Evolutionary conservation across 2,113 vertebrate genomes (phyloP).

Genomic region (Herpetotheres cachinnans): DNA sequence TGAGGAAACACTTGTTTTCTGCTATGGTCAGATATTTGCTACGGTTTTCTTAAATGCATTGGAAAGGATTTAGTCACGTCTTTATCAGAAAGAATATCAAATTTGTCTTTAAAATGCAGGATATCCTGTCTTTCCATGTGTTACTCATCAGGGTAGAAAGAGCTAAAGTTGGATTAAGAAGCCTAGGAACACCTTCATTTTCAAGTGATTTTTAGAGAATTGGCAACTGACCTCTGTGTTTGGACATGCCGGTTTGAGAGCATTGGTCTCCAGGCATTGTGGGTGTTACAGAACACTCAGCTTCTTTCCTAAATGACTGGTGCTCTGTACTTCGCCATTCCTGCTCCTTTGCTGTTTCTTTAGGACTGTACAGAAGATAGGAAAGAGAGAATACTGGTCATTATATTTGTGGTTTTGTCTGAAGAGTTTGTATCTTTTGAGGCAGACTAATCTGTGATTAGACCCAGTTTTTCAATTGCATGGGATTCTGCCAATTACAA

Average conservation of each 20-base stretch:
- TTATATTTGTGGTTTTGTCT: not conserved
- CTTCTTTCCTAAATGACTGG: not conserved
- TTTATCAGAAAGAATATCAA: not conserved
- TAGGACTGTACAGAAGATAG: not conserved
- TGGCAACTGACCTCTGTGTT: not conserved
- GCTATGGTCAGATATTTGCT: not conserved
- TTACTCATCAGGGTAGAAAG: not conserved
- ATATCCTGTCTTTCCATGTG: not conserved
- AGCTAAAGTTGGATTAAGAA: not conserved
- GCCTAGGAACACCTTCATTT: not conserved
- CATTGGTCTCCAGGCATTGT: not conserved
- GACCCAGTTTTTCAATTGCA: not conserved
- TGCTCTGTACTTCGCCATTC: not conserved
- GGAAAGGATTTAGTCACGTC: not conserved
- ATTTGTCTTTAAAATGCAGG: not conserved
- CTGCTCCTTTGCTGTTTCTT: not conserved
- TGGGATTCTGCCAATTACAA: not conserved
- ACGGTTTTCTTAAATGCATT: not conserved
- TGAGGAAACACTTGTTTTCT: not conserved
- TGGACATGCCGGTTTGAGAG: not conserved
- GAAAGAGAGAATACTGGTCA: not conserved
- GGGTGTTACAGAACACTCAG: not conserved
- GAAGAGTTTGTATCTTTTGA: not conserved
- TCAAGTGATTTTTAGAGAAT: not conserved
- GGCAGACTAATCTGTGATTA: not conserved